A percentile compares a stretch with the other conserved stretches of the same genome.
Conservation (phyloP, 2,113 vertebrate species). For the Empidonax traillii region DNA sequence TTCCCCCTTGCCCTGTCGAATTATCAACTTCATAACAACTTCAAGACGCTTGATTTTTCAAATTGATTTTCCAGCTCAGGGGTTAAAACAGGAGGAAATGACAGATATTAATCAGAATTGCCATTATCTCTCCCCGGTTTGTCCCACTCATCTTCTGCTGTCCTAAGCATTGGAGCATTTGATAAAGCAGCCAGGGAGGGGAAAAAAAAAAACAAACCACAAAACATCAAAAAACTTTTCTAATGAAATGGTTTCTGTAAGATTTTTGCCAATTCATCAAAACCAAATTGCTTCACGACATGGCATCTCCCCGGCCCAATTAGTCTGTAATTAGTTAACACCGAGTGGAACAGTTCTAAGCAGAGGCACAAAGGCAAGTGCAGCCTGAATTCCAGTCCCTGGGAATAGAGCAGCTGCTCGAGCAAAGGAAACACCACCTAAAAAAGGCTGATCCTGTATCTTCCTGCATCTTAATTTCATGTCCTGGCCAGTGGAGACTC, state of each 20-base stretch:
- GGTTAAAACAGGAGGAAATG: not conserved
- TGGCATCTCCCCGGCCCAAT: not conserved
- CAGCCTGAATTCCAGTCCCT: not conserved
- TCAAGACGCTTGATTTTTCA: not conserved
- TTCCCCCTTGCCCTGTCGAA: not conserved
- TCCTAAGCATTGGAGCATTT: not conserved
- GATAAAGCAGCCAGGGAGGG: not conserved
- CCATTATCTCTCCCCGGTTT: not conserved
- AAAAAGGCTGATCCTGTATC: not conserved
- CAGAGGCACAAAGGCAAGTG: not conserved
- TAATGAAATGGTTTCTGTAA: not conserved
- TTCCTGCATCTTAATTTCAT: not conserved
- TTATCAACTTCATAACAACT: not conserved
- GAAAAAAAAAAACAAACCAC: not conserved
- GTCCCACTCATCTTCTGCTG: not conserved
- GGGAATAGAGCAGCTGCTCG: not conserved
- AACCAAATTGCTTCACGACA: not conserved
- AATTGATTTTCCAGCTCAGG: not conserved
- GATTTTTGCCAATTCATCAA: conserved; percentile 48
- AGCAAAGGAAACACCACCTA: not conserved
- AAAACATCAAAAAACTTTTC: not conserved
- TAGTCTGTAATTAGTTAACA: conserved; percentile 33
- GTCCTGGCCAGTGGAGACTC: accelerated
- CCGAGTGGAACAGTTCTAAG: not conserved
- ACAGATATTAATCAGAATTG: conserved; percentile 20